Evolutionary conservation across 2,888 invertebrate species (phyloP).

Genomic region (Gastracanthus pulcherrimus): DNA sequence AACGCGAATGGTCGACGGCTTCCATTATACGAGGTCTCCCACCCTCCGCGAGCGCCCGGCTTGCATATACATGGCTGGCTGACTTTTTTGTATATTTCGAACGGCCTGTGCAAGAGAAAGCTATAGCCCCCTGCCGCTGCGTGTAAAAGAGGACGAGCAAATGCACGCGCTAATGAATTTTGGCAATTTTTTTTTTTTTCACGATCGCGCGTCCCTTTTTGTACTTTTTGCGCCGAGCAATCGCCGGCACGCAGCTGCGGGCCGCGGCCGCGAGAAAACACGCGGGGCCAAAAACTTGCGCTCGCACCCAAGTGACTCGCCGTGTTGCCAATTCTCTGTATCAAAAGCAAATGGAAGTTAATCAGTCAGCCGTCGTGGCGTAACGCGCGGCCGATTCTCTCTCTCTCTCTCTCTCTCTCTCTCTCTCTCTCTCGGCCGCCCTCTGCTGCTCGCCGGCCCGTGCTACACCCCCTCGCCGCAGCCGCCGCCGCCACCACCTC

Average conservation of each 20-base stretch:
- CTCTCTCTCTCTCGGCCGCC: neutral
- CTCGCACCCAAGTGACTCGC: neutral
- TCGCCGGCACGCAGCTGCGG: constrained; percentile 29
- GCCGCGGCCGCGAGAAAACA: neutral
- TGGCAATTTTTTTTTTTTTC: constrained; percentile 39
- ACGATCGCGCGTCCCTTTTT: neutral
- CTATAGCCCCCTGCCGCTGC: no score
- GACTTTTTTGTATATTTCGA: constrained; percentile 48
- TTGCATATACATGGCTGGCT: constrained; percentile 34
- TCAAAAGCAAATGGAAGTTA: constrained; percentile 50
- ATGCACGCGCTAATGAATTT: constrained; percentile 55
- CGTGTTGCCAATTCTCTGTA: constrained; percentile 25
- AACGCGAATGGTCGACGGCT: constrained; percentile 55
- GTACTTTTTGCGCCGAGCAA: constrained; percentile 6
- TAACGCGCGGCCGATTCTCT: constrained; percentile 30
- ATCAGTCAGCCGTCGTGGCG: constrained; percentile 44
- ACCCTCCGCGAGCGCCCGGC: neutral
- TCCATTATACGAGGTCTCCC: constrained; percentile 40
- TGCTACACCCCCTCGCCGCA: neutral
- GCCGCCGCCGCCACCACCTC: neutral
- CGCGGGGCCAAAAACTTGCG: constrained; percentile 3
- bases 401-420: constrained; percentile 12
- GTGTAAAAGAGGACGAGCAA: neutral
- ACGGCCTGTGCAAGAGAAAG: no score
- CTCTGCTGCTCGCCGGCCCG: no score